Percentiles rank a stretch among this genome's conserved stretches.
phyloP scores from a whole-genome alignment of 2,888 invertebrate genomes.

The Melinaea marsaeus region DNA sequence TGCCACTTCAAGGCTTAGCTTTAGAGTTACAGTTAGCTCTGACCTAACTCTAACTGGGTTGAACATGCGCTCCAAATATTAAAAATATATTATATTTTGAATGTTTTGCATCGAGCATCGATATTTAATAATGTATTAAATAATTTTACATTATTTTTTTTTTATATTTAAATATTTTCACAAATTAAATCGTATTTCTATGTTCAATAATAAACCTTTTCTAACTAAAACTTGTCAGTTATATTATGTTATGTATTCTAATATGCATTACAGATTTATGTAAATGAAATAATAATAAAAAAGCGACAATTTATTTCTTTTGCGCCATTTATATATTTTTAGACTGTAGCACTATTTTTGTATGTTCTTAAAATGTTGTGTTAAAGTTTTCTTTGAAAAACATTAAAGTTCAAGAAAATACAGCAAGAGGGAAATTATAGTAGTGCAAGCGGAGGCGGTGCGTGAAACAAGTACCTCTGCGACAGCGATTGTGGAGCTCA shows the following conservation, averaged over 20 bases:
- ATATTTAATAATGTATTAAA: conserved; percentile 13
- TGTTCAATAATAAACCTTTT: no score
- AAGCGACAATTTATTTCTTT: background rate
- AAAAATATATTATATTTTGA: conserved; percentile 23
- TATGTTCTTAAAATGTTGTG: conserved; percentile 10
- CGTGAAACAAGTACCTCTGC: conserved; percentile 56
- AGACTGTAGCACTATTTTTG: background rate
- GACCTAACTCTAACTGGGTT: conserved; percentile 30
- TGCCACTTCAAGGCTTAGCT: conserved; percentile 21
- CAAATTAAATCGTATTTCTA: background rate
- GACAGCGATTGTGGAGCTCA: conserved; percentile 20
- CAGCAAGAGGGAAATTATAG: conserved; percentile 41
- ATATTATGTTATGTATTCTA: no score
- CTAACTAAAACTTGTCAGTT: no score
- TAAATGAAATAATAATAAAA: background rate
- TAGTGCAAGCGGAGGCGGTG: conserved; percentile 54
- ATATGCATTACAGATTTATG: no score
- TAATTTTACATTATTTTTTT: background rate
- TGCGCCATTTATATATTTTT: conserved; percentile 1
- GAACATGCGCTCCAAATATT: conserved; percentile 28
- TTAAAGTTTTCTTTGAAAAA: conserved; percentile 18
- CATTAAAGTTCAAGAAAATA: conserved; percentile 28
- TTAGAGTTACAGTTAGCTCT: conserved; percentile 13
- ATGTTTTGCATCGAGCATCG: conserved; percentile 12
- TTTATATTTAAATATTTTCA: background rate